Evolutionary conservation across 2,797 vertebrate species (phyloP).

Genomic region (Zalophus californianus): DNA sequence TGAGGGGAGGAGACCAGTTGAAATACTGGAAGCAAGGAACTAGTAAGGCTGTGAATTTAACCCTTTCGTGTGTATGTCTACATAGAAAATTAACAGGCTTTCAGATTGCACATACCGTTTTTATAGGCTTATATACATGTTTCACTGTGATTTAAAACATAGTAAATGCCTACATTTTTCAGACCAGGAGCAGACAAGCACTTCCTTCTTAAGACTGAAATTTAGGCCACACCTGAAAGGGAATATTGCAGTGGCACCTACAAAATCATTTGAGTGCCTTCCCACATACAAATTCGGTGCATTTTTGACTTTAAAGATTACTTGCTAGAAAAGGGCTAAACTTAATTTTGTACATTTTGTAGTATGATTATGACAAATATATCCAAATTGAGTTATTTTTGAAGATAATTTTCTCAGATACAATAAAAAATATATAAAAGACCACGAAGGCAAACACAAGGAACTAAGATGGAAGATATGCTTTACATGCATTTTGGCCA

Average conservation of each 20-base stretch:
- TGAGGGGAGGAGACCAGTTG: conserved; percentile 72
- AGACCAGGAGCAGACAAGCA: conserved; percentile 81
- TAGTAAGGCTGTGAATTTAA: conserved; percentile 82
- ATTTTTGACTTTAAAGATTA: conserved; percentile 75
- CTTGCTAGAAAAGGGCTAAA: conserved; percentile 81
- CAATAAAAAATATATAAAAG: conserved; percentile 78
- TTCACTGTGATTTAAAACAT: conserved; percentile 78
- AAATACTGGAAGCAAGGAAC: conserved; percentile 82
- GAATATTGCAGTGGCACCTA: conserved; percentile 72
- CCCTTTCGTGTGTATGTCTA: conserved; percentile 81
- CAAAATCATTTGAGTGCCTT: conserved; percentile 69
- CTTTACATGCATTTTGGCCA: conserved; percentile 75
- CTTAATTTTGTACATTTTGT: conserved; percentile 67
- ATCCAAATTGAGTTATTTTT: conserved; percentile 72
- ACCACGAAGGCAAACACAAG: conserved; percentile 78
- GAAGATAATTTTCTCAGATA: conserved; percentile 58
- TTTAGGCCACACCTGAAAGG: conserved; percentile 71
- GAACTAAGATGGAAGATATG: conserved; percentile 77
- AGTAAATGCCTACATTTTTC: conserved; percentile 73
- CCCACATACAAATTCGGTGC: conserved; percentile 70
- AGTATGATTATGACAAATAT: conserved; percentile 74
- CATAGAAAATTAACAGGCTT: conserved; percentile 83
- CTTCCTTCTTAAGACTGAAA: conserved; percentile 68
- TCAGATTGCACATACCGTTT: conserved; percentile 80
- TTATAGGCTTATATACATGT: conserved; percentile 82